Evolutionary conservation across 2,888 invertebrate species (phyloP).

Genomic region (Coelogynopora nodosa): DNA sequence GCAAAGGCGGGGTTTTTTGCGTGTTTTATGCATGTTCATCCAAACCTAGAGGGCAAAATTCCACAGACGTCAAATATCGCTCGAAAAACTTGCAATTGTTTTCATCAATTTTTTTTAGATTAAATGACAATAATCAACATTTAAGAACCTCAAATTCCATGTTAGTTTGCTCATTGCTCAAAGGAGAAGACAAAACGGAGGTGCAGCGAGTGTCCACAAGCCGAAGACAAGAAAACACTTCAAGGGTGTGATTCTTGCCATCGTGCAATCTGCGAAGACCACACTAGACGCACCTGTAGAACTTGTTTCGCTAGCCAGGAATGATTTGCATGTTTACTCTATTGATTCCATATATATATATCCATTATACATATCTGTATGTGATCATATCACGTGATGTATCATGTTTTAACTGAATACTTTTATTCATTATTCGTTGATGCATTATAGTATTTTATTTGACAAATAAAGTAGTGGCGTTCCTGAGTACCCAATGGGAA

Average conservation of each 20-base stretch:
- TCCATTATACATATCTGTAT: not conserved
- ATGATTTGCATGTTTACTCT: not conserved
- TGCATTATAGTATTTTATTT: slow-evolving; percentile 6
- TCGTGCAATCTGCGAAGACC: slow-evolving; percentile 14
- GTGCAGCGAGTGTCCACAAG: not conserved
- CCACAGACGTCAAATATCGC: not conserved
- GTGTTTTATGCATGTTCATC: not conserved
- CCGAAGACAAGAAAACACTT: not conserved
- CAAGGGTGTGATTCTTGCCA: not conserved
- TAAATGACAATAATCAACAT: not conserved
- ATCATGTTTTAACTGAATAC: slow-evolving; percentile 9
- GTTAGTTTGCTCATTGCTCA: not conserved
- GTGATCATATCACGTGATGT: not conserved
- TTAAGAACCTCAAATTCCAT: not conserved
- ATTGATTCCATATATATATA: slow-evolving; percentile 18
- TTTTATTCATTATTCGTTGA: not conserved
- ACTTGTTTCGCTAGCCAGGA: not conserved
- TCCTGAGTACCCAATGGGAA: not conserved
- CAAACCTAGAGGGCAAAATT: not conserved
- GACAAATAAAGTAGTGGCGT: not conserved
- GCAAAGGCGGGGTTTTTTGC: slow-evolving; percentile 21
- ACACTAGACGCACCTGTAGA: slow-evolving; percentile 6
- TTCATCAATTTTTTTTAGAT: not conserved
- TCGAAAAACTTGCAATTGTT: slow-evolving; percentile 16
- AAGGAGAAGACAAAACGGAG: slow-evolving; percentile 11